These are phyloP conservation scores for Oscheius sp. DNA, from an alignment of 2,888 invertebrate genomes.

Conservation along the genomic window DNA sequence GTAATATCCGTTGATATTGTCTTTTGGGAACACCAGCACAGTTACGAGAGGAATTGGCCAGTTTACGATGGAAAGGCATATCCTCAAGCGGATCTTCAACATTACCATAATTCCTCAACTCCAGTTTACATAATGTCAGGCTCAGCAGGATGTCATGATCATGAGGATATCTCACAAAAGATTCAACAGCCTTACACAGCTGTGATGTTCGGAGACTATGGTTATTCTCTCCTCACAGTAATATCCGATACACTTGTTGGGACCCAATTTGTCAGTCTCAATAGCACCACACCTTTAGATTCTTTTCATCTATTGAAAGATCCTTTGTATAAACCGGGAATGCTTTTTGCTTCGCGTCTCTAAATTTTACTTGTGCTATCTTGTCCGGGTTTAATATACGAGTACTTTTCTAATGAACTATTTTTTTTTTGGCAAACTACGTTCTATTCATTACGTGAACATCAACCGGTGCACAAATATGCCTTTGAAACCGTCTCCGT, in stretches of 20 bases:
- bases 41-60: conserved; percentile 94
- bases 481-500: too few species aligned
- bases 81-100: conserved; percentile 25
- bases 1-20: conserved; percentile 91
- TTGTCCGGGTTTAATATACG: not conserved
- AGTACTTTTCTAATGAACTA: too few species aligned
- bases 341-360: not conserved
- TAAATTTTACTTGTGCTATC: too few species aligned
- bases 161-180: conserved; percentile 25
- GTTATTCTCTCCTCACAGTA: conserved; percentile 43
- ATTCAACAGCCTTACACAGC: conserved; percentile 45
- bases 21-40: conserved; percentile 96
- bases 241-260: conserved; percentile 39
- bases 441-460: too few species aligned
- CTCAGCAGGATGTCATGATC: conserved; percentile 43
- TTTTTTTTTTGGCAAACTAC: too few species aligned
- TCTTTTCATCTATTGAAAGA: conserved; percentile 33
- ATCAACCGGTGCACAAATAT: too few species aligned
- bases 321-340: conserved; percentile 1
- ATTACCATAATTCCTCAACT: conserved; percentile 48
- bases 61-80: conserved; percentile 82
- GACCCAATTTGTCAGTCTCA: conserved; percentile 46
- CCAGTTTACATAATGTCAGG: conserved; percentile 53
- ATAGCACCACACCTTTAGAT: conserved; percentile 1
- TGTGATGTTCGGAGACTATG: conserved; percentile 44